These are phyloP conservation scores for Acheta domesticus DNA, from an alignment of 2,888 invertebrate genomes.

Conservation along the genomic window DNA sequence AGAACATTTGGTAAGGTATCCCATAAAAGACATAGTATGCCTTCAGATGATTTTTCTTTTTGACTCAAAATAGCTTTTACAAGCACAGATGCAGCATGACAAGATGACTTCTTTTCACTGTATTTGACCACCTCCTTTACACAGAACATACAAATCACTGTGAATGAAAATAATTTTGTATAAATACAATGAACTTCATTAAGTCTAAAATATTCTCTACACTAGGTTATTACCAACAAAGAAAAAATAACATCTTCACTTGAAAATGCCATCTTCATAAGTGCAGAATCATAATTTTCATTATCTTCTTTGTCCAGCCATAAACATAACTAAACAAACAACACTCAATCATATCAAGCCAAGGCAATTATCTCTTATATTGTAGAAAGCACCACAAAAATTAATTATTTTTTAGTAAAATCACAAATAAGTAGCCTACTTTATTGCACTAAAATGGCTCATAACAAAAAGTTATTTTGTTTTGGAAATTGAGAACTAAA, in stretches of 20 bases:
- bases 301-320: conserved; percentile 25
- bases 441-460: too few relatives aligned
- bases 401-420: too few relatives aligned
- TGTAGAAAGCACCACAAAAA: too few relatives aligned
- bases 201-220: neutral
- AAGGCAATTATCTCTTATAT: too few relatives aligned
- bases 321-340: conserved; percentile 23
- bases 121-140: conserved; percentile 23
- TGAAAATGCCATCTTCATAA: conserved; percentile 20
- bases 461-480: too few relatives aligned
- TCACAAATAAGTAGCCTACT: too few relatives aligned
- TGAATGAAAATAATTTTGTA: neutral
- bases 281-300: neutral
- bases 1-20: conserved; percentile 24
- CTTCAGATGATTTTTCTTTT: neutral
- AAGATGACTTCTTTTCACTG: neutral
- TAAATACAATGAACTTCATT: neutral
- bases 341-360: neutral
- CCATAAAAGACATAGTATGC: conserved; percentile 20
- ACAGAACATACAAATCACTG: neutral
- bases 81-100: conserved; percentile 18
- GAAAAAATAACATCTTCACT: conserved; percentile 21
- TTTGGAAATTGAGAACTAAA: too few relatives aligned
- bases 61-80: neutral
- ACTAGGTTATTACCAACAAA: conserved; percentile 19